Base-by-base conservation (phyloP, 2,888 invertebrate species). In the Sphecodes monilicornis region DNA sequence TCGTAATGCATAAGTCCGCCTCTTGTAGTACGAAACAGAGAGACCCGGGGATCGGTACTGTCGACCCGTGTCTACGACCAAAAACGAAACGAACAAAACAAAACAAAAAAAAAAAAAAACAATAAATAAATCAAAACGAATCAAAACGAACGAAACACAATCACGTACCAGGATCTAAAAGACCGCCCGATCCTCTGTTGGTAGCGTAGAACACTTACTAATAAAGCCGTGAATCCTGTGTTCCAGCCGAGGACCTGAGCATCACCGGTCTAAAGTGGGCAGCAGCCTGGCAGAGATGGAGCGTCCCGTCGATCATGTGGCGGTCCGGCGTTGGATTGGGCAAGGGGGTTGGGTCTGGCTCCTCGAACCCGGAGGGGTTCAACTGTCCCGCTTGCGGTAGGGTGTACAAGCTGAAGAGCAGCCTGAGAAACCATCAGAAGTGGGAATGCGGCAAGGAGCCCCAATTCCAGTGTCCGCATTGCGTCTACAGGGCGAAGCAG, bases 321-420 rank as follows among this genome's bases (percentile, higher is more conserved):
- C 90, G 94, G 82, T 93, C 94, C 8, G 93, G 94, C 16, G 93
- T 91, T 18, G 92, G 93, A 70, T 90, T 94, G 22, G 93, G 93
- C 86, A 94, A 94, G 79, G 92, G 93, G 54, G 91, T 95, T n/a
- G 88, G 91, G 6, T 91, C 91, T 50, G 88, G 89, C 18, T 90
- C 92, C 13, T 89, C 93, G 64, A 94, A 93, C 54, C 93, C 94
- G 0, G 96, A 96, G 89, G 96, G 96, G 88, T 97, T 97, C 96
- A 96, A 97, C 82, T 98, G 98, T 95, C 96, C 97, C 78, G 97
- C 97, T 92, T 98, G 98, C 95, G 98, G 97, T 85, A 96, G 98
- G 89, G 97, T 97, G 87, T 98, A 98, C 95, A 98, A 98, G 95
- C 96, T 98, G 90, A 98, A 98, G 95, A 98, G 98, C 90, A 98